Base-by-base conservation (phyloP, 2,113 vertebrate species). In the Microcebus murinus region DNA sequence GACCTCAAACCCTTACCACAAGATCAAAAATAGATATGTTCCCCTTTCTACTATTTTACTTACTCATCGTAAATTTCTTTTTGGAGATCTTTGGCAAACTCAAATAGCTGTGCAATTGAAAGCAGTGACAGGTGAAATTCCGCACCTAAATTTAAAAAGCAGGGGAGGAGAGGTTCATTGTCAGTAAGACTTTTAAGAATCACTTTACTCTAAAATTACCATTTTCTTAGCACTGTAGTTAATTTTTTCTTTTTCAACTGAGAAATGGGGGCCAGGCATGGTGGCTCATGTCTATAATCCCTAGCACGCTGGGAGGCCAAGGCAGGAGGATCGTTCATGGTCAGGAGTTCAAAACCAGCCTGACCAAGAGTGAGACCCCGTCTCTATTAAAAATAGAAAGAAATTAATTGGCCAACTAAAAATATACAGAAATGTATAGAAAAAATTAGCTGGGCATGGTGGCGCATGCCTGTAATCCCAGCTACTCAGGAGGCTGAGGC, bases 31-130 rank as follows among this genome's bases (percentile, higher is more conserved):
- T 12, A 85, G 18, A 87, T 9, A 55, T 23, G 27, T 55, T 73
- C 48, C 65, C 27, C 52, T 85, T 71, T 36, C n/a, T 50, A 74
- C 4, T 68, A 57, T 42, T 80, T 93, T 70, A 91, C 99, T 99
- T 98, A 99, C 99, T 99, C 99, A 96, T 99, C 98, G 84, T 99
- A 98, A 96, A 99, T 99, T 97, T 98, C 98, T 92, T 99, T 99
- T 97, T 99, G 99, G 76, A 99, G 98, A 23, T 99, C 99, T 98
- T 99, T 98, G 4, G 99, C 99, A 98, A 99, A 99, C 97, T 99
- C 98, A 93, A 99, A 99, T 57, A 99, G 98, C 18, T 98, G 98
- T 68, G 99, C 99, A 93, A 99, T 98, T 57, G 98, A 99, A 95
- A 99, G 99, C 59, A 99, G 94, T 15, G 99, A 99, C 93, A 99